Conservation (phyloP, 1,140 invertebrate genomes). For the Euschistus heros region DNA sequence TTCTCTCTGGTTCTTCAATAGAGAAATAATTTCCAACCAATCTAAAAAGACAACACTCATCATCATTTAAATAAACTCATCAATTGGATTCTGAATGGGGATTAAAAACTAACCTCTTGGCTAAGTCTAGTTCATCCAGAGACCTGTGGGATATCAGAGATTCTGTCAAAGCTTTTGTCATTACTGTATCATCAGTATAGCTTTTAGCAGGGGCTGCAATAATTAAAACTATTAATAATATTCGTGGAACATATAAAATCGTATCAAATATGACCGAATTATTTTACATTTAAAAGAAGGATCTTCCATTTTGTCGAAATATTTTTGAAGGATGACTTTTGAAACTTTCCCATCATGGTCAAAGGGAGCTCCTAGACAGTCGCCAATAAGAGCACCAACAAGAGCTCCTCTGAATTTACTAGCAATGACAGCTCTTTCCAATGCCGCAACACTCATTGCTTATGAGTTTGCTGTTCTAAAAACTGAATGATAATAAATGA, state of each 20-base stretch:
- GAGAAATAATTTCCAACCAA: conserved; percentile 55
- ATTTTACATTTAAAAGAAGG: conserved; percentile 43
- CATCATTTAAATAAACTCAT: not conserved
- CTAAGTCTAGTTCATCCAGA: conserved; percentile 45
- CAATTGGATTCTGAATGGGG: not conserved
- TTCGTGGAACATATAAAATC: no score
- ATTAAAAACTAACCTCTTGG: conserved; percentile 35
- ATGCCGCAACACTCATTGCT: no score
- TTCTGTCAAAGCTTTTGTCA: conserved; percentile 53
- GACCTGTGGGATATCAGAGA: conserved; percentile 50
- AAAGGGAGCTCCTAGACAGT: conserved; percentile 60
- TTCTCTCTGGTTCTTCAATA: conserved; percentile 43
- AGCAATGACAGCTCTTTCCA: no score
- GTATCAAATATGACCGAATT: no score
- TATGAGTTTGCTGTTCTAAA: no score
- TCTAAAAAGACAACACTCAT: conserved; percentile 29
- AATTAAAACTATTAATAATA: conserved; percentile 9
- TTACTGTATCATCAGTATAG: conserved; percentile 69
- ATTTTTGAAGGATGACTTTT: conserved; percentile 45
- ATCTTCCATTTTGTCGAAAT: conserved; percentile 48
- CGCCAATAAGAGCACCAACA: conserved; percentile 55
- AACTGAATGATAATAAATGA: no score
- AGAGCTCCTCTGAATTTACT: conserved; percentile 54
- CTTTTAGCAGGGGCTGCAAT: conserved; percentile 45
- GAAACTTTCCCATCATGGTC: conserved; percentile 47